Conservation (phyloP, 2,888 invertebrate species). For the Andrena dorsata region DNA sequence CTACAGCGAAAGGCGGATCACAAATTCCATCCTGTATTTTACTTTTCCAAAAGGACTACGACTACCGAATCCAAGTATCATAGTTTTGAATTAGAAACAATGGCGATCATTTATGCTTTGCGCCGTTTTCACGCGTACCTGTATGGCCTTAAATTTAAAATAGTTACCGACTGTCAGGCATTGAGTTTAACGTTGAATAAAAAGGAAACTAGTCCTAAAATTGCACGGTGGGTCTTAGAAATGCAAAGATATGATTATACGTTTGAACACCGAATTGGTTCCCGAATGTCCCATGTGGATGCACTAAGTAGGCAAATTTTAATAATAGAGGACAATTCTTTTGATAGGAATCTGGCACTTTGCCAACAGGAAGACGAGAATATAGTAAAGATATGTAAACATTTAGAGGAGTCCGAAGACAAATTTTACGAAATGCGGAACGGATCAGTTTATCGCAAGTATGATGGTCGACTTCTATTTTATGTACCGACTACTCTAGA, state of each 20-base stretch:
- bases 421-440: constrained; percentile 26
- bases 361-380: constrained; percentile 4
- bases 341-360: constrained; percentile 21
- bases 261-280: constrained; percentile 1
- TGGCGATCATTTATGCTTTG: constrained; percentile 69
- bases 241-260: constrained; percentile 23
- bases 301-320: constrained; percentile 11
- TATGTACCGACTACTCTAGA: constrained; percentile 14
- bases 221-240: constrained; percentile 29
- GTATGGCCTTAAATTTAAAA: constrained; percentile 42
- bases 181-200: constrained; percentile 21
- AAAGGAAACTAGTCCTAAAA: constrained; percentile 29
- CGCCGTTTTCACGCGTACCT: constrained; percentile 73
- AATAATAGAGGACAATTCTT: constrained; percentile 23
- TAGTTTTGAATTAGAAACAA: constrained; percentile 78
- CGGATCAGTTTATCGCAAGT: constrained; percentile 18
- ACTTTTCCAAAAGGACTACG: constrained; percentile 77
- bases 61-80: constrained; percentile 74
- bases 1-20: constrained; percentile 74
- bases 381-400: not conserved
- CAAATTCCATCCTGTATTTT: constrained; percentile 76
- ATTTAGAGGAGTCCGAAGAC: not conserved
- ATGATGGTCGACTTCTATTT: not conserved
- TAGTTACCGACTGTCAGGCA: constrained; percentile 12
- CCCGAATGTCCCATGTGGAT: constrained; percentile 25